phyloP scores from a whole-genome alignment of 1,140 invertebrate genomes.

The Tetramorium alpestre region DNA sequence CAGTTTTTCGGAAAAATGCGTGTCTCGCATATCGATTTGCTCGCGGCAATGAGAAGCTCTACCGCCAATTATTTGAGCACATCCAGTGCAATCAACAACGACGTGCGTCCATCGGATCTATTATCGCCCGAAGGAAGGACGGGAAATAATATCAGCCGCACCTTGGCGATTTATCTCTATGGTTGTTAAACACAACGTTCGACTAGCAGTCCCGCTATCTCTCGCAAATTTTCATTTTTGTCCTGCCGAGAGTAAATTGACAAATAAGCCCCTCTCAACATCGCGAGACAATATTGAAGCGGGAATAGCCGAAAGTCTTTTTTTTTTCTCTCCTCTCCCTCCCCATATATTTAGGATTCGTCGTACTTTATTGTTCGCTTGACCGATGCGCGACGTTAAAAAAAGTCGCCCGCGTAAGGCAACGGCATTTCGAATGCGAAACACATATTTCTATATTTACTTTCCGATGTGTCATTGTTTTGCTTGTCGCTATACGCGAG shows the following conservation, averaged over 20 bases:
- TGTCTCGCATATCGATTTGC: not conserved
- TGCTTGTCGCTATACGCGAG: not conserved
- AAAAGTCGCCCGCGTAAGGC: not conserved
- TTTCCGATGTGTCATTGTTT: conserved; percentile 33
- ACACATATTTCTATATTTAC: not conserved
- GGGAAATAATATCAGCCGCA: not conserved
- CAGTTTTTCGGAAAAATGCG: not conserved
- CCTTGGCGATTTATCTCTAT: not conserved
- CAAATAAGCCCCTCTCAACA: not conserved
- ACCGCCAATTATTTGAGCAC: not conserved
- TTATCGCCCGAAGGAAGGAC: conserved; percentile 18
- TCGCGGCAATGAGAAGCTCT: not conserved
- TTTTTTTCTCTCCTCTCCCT: not conserved
- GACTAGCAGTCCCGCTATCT: not conserved
- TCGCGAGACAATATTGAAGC: not conserved
- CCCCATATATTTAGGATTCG: not conserved
- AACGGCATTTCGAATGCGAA: not conserved
- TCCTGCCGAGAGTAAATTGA: not conserved
- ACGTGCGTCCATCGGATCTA: not conserved
- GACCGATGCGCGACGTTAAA: not conserved
- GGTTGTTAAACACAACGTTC: not conserved
- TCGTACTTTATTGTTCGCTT: not conserved
- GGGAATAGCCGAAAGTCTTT: not conserved
- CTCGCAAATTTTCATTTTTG: not conserved
- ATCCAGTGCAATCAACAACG: not conserved